Evolutionary conservation across 1,140 invertebrate species (phyloP), one percentile per base, ranked within the genome.

Genomic region (Aphidius gifuensis): DNA sequence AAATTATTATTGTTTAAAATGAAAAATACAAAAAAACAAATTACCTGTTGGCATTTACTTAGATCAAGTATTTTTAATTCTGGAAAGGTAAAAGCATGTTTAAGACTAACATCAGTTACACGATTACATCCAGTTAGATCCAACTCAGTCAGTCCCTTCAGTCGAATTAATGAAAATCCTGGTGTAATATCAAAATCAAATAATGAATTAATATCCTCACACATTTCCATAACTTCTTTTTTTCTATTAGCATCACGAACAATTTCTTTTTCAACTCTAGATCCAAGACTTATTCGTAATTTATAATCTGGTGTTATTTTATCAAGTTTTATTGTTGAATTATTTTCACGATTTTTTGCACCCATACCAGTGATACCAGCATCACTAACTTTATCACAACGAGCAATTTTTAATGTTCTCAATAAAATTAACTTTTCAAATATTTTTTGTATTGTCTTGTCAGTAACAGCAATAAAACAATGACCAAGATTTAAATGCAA

Each of bases 61-160:
- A 91, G 75, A 70, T 87, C 83, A 46, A 90, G 74, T 63, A 78
- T 74, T 60, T 74, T 74, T 7, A 91, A 76, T 74, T 89, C 88
- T 42, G 80, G 76, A 69, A 89, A 88, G 51, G 82, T 82, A 53
- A 91, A 83, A 6, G 86, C 84, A 68, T 89, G 85, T 50, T 83
- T 86, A 2, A 91, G 68, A 64, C 88, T 88, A 5, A 88, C 84
- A 78, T 91, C 88, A 42, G 87, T 88, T 9, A 91, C 84, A 69
- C 83, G 84, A 64, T 85, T 86, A 70, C 89, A 91, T 4, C 84
- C 83, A 51, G 84, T 83, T 6, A 91, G 72, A 72, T 90, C 84
- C 4, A 91, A 74, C 46, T 83, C 77, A 60, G 71, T 79, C 5
- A 91, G 76, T 11, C 83, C 80, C 71, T 81, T 82, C 3, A 88